Conservation (phyloP, 2,888 invertebrate species). For the Pilophorus perplexus region DNA sequence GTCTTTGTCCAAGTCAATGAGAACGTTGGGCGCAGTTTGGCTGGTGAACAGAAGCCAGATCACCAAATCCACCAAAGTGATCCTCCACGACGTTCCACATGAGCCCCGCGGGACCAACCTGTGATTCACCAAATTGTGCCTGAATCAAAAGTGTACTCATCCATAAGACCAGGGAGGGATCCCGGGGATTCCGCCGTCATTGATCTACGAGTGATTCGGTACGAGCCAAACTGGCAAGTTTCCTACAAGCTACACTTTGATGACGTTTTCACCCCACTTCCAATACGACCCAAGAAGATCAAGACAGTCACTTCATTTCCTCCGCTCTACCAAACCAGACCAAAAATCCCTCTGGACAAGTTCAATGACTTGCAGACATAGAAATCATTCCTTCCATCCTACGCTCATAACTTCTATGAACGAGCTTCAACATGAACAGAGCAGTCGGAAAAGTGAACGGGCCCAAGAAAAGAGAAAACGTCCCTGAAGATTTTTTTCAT, state of each 20-base stretch:
- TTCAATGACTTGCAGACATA: too few species aligned
- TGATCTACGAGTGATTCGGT: not conserved
- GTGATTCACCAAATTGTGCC: not conserved
- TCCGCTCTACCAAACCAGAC: too few species aligned
- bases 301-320: too few species aligned
- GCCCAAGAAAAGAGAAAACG: not conserved
- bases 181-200: not conserved
- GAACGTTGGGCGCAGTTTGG: not conserved
- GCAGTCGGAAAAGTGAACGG: not conserved
- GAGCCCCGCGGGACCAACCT: not conserved
- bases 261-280: not conserved
- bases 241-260: not conserved
- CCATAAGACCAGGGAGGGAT: not conserved
- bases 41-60: not conserved
- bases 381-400: too few species aligned
- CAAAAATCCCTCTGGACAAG: too few species aligned
- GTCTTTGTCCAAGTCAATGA: not conserved
- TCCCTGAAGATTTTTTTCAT: not conserved
- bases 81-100: slow-evolving; percentile 10
- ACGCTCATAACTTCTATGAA: slow-evolving; percentile 1
- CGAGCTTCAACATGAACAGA: not conserved
- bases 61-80: not conserved
- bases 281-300: not conserved
- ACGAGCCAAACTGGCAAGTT: not conserved
- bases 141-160: not conserved